These are phyloP conservation scores for Wasmannia auropunctata DNA, from an alignment of 1,140 invertebrate genomes.

Conservation along the genomic window DNA sequence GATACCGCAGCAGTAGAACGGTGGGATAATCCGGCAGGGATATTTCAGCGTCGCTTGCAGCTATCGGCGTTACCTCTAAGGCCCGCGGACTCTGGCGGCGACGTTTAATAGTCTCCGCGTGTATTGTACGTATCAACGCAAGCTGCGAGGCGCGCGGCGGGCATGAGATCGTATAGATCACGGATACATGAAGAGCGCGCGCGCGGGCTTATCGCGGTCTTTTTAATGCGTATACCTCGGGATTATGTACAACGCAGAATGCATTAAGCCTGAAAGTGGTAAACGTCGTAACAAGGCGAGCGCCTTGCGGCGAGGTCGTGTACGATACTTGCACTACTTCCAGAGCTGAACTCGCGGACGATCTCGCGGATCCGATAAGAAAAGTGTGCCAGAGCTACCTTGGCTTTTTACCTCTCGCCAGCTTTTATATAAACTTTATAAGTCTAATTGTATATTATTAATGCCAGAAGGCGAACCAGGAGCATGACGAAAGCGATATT, in stretches of 20 bases:
- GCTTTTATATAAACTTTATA: slow-evolving; percentile 15
- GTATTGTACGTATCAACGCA: not conserved
- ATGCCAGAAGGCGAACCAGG: not conserved
- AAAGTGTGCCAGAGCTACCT: slow-evolving; percentile 37
- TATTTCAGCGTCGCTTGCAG: slow-evolving; percentile 53
- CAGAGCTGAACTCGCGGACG: slow-evolving; percentile 1
- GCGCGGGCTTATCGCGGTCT: not conserved
- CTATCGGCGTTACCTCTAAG: slow-evolving; percentile 2
- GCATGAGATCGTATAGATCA: not conserved
- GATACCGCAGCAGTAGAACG: slow-evolving; percentile 3
- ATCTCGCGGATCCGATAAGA: slow-evolving; percentile 36
- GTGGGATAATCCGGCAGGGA: slow-evolving; percentile 41
- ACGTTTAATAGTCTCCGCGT: slow-evolving; percentile 16
- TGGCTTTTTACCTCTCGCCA: not conserved
- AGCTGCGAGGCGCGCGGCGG: not conserved
- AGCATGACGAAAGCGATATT: not conserved
- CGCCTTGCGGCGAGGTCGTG: not conserved
- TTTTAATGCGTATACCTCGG: slow-evolving; percentile 21
- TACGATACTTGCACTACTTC: not conserved
- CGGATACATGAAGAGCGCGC: not conserved
- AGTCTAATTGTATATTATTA: slow-evolving; percentile 39
- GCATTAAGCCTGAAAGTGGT: slow-evolving; percentile 31
- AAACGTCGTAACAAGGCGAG: not conserved
- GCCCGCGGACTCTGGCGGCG: not conserved
- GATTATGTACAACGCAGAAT: slow-evolving; percentile 3